phyloP scores from a whole-genome alignment of 53 echinoderm and acorn worm genomes.

The Astropecten irregularis region DNA sequence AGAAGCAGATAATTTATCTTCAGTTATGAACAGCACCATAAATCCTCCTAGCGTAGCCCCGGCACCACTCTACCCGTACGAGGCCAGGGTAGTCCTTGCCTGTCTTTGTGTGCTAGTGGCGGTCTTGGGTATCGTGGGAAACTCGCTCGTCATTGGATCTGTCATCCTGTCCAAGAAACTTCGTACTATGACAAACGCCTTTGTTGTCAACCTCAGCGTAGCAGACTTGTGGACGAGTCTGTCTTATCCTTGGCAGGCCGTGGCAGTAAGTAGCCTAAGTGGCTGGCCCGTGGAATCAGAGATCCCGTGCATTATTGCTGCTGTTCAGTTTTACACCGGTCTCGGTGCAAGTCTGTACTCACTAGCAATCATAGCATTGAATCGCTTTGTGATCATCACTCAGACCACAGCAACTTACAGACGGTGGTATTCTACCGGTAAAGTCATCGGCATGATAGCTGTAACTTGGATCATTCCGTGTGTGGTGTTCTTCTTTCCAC shows the following conservation, averaged over 20 bases:
- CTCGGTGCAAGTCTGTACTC: slow-evolving; percentile 63
- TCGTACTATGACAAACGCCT: slow-evolving; percentile 65
- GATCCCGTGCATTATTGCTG: slow-evolving; percentile 28
- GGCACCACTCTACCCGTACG: slow-evolving; percentile 1
- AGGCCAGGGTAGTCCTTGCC: not conserved
- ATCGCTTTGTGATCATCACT: slow-evolving; percentile 66
- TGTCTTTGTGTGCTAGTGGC: slow-evolving; percentile 11
- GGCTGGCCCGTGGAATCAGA: slow-evolving; percentile 58
- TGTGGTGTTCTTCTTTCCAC: slow-evolving; percentile 34
- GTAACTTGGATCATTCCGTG: slow-evolving; percentile 56
- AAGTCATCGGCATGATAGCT: slow-evolving; percentile 56
- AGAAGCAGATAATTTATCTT: no score
- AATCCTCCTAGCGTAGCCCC: not conserved
- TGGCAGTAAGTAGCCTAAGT: slow-evolving; percentile 48
- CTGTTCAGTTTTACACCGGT: slow-evolving; percentile 52
- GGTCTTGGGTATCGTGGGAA: slow-evolving; percentile 56
- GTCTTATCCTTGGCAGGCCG: slow-evolving; percentile 47
- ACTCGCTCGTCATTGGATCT: slow-evolving; percentile 64
- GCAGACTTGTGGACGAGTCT: slow-evolving; percentile 70
- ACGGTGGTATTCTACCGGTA: slow-evolving; percentile 52
- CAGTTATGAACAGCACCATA: not conserved
- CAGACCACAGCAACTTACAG: slow-evolving; percentile 38
- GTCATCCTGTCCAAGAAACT: slow-evolving; percentile 62
- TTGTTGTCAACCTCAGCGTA: slow-evolving; percentile 64
- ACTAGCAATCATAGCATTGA: slow-evolving; percentile 64